phyloP scores from a whole-genome alignment of 2,888 invertebrate species.

The Pogonocherus hispidulus region DNA sequence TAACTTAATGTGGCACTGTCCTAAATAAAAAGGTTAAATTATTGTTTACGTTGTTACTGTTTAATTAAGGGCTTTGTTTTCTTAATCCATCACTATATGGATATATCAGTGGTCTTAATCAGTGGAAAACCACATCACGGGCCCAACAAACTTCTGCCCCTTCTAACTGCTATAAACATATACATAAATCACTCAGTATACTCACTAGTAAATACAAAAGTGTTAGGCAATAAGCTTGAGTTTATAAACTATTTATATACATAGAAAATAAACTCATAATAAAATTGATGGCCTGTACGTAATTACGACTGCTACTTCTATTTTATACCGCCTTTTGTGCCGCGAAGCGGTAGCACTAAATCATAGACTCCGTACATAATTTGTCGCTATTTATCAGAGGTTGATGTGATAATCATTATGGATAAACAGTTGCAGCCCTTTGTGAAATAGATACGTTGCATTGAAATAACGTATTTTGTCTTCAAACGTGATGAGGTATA shows the following conservation, averaged over 20 bases:
- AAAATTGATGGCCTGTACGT: constrained; percentile 15
- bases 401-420: constrained; percentile 11
- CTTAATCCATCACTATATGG: not conserved
- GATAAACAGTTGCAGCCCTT: not conserved
- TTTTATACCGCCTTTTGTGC: constrained; percentile 15
- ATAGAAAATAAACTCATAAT: constrained; percentile 26
- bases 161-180: constrained; percentile 14
- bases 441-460: not conserved
- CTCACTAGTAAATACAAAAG: constrained; percentile 23
- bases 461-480: not conserved
- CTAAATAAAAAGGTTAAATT: no score
- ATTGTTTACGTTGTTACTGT: no score
- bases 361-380: constrained; percentile 1
- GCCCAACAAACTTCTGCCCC: constrained; percentile 4
- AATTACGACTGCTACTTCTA: constrained; percentile 12
- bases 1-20: no score
- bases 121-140: not conserved
- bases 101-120: not conserved
- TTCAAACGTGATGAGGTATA: no score
- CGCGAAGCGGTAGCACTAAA: constrained; percentile 1
- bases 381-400: constrained; percentile 8
- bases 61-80: not conserved
- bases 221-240: constrained; percentile 12
- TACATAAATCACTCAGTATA: constrained; percentile 15
- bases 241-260: constrained; percentile 26